phyloP scores from a whole-genome alignment of 2,797 vertebrate genomes.

The Limnodromus scolopaceus region DNA sequence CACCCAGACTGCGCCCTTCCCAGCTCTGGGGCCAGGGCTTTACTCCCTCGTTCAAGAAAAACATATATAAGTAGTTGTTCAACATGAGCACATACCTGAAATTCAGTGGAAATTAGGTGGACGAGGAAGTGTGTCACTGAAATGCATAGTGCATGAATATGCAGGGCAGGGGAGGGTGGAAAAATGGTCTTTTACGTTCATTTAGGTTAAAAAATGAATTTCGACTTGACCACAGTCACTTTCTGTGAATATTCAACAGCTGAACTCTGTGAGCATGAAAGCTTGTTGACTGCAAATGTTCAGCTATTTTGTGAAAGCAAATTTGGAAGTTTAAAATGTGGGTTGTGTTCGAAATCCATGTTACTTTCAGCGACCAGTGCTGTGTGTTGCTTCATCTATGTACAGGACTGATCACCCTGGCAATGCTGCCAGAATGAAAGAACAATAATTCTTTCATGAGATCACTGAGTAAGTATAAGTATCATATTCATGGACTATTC shows the following conservation, averaged over 20 bases:
- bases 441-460: conserved; percentile 61
- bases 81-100: conserved; percentile 21
- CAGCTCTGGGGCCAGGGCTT: neutral
- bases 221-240: neutral
- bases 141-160: neutral
- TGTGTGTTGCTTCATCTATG: neutral
- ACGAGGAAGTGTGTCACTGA: neutral
- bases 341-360: neutral
- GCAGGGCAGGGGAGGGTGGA: neutral
- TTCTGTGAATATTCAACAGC: conserved; percentile 27
- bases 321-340: neutral
- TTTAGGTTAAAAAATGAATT: neutral
- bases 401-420: neutral
- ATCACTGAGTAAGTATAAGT: conserved; percentile 44
- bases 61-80: conserved; percentile 10
- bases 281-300: neutral
- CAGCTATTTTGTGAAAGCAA: conserved; percentile 12
- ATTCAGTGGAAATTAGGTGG: neutral
- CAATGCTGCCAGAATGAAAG: neutral
- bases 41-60: conserved; percentile 38
- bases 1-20: neutral
- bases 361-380: neutral
- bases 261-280: neutral
- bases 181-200: neutral
- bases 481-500: conserved; percentile 21